These are phyloP conservation scores for Campoletis raptor DNA, from an alignment of 2,888 invertebrate species.

Conservation along the genomic window DNA sequence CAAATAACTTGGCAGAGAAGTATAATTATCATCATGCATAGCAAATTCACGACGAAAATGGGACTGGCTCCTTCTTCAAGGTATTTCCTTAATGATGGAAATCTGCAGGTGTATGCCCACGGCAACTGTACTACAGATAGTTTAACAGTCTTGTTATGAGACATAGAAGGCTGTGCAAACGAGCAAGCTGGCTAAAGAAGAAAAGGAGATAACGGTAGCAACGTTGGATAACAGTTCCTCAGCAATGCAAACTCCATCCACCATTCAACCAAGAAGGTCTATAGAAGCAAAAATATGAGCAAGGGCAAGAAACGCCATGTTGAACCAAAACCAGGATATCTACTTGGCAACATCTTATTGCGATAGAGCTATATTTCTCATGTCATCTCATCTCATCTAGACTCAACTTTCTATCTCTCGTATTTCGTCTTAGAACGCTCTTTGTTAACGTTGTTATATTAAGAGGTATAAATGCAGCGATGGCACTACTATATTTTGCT, in stretches of 20 bases:
- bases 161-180: conserved; percentile 29
- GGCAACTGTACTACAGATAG: conserved; percentile 38
- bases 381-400: conserved; percentile 74
- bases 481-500: conserved; percentile 58
- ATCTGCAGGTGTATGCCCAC: conserved; percentile 27
- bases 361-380: conserved; percentile 77
- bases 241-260: conserved; percentile 51
- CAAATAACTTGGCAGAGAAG: neutral
- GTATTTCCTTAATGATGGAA: conserved; percentile 40
- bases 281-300: conserved; percentile 48
- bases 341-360: conserved; percentile 71
- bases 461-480: conserved; percentile 66
- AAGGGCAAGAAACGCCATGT: conserved; percentile 49
- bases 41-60: neutral
- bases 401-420: conserved; percentile 47
- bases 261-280: conserved; percentile 35
- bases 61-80: conserved; percentile 21
- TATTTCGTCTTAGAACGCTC: conserved; percentile 65
- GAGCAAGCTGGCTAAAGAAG: conserved; percentile 6
- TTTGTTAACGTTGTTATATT: conserved; percentile 71
- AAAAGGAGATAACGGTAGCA: conserved; percentile 29
- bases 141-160: conserved; percentile 62
- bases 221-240: conserved; percentile 45
- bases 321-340: conserved; percentile 48
- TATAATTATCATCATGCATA: neutral